phyloP scores from a whole-genome alignment of 2,888 invertebrate genomes.

The Choreutis nemorana region DNA sequence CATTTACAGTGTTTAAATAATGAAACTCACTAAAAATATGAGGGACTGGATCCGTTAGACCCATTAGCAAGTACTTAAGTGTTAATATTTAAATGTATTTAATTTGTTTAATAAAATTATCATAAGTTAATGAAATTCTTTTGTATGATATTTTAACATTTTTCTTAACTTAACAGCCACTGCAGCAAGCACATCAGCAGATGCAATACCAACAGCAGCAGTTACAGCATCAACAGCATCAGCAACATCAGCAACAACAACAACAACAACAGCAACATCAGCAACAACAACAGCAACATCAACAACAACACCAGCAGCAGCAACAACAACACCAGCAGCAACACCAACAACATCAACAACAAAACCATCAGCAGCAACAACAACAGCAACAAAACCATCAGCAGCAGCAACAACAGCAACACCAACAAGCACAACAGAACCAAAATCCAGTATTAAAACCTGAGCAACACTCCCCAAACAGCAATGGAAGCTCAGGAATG shows the following conservation, averaged over 20 bases:
- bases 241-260: slow-evolving; percentile 29
- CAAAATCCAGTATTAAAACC: slow-evolving; percentile 35
- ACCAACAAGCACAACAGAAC: slow-evolving; percentile 21
- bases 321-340: slow-evolving; percentile 28
- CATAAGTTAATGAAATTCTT: not conserved
- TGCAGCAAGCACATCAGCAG: slow-evolving; percentile 36
- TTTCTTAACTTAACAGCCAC: slow-evolving; percentile 19
- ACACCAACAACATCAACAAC: slow-evolving; percentile 32
- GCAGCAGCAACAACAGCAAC: slow-evolving; percentile 25
- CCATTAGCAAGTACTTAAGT: no score
- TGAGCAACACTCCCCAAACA: slow-evolving; percentile 57
- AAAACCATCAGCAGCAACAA: slow-evolving; percentile 33
- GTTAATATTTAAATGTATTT: no score
- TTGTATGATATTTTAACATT: not conserved
- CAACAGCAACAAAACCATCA: slow-evolving; percentile 51
- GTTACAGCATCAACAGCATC: slow-evolving; percentile 33
- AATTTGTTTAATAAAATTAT: no score
- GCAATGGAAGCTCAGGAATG: slow-evolving; percentile 44
- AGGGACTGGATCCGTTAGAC: no score
- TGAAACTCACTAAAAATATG: no score
- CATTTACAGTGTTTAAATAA: no score
- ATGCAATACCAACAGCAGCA: slow-evolving; percentile 43
- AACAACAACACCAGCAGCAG: slow-evolving; percentile 35
- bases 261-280: slow-evolving; percentile 37
- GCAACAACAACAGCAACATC: slow-evolving; percentile 34